phyloP scores from a whole-genome alignment of 1,140 invertebrate genomes.

The Panonychus citri region DNA sequence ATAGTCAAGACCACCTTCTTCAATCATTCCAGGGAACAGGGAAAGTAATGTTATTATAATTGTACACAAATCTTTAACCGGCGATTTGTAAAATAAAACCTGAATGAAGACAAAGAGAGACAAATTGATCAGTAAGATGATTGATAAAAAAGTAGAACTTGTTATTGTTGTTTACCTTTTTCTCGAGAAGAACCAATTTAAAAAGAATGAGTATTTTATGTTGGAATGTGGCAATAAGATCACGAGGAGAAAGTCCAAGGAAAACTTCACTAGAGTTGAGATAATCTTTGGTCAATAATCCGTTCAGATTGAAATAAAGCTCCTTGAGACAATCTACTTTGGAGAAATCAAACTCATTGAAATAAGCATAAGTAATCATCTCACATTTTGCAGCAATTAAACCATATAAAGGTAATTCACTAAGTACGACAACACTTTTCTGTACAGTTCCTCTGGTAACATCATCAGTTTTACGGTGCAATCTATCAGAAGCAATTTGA shows the following conservation, averaged over 20 bases:
- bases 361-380: constrained; percentile 87
- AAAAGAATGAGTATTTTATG: constrained; percentile 81
- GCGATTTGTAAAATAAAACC: constrained; percentile 68
- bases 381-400: constrained; percentile 81
- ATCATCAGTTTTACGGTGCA: constrained; percentile 34
- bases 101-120: constrained; percentile 17
- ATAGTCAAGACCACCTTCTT: constrained; percentile 35
- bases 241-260: constrained; percentile 48
- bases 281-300: constrained; percentile 42
- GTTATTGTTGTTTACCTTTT: constrained; percentile 32
- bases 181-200: constrained; percentile 73
- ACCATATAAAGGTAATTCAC: constrained; percentile 58
- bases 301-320: constrained; percentile 74
- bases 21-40: constrained; percentile 53
- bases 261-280: constrained; percentile 44
- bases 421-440: constrained; percentile 76
- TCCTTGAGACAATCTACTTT: constrained; percentile 48
- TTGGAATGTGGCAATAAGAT: constrained; percentile 58
- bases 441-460: constrained; percentile 85
- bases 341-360: constrained; percentile 69
- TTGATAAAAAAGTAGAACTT: neutral
- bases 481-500: constrained; percentile 68
- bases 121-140: neutral
- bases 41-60: constrained; percentile 69
- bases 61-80: constrained; percentile 65